A percentile compares a stretch with the other conserved stretches of the same genome.
phyloP scores from a whole-genome alignment of 2,797 vertebrate species.

The Cynodonichthys magdalenae region DNA sequence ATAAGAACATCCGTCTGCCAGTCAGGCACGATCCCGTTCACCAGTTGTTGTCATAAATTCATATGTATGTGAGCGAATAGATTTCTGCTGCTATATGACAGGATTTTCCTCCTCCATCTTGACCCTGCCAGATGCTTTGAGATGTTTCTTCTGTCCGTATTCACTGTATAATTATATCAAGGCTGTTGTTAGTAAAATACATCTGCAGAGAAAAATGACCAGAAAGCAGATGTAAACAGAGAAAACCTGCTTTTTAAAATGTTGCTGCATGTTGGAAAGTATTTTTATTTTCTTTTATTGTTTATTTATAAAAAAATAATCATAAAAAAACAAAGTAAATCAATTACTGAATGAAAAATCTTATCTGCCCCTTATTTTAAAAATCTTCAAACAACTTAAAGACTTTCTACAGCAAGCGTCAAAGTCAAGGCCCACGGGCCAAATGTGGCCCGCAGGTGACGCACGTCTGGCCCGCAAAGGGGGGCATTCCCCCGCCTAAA shows the following conservation, averaged over 20 bases:
- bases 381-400: no score
- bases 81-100: slow-evolving; percentile 67
- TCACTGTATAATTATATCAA: slow-evolving; percentile 59
- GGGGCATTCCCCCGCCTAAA: no score
- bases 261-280: no score
- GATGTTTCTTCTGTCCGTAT: slow-evolving; percentile 63
- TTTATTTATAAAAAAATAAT: no score
- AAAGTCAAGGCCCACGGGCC: no score
- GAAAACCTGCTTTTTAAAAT: not conserved
- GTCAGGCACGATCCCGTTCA: slow-evolving; percentile 70
- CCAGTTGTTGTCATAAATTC: slow-evolving; percentile 75
- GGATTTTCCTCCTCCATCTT: slow-evolving; percentile 61
- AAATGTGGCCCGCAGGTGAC: no score
- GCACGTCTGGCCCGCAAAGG: no score
- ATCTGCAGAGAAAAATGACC: slow-evolving; percentile 51
- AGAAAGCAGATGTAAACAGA: slow-evolving; percentile 28
- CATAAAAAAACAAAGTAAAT: no score
- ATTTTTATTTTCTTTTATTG: no score
- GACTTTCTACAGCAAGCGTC: no score
- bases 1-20: slow-evolving; percentile 70
- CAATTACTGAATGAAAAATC: no score
- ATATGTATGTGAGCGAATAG: slow-evolving; percentile 69
- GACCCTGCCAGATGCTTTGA: slow-evolving; percentile 73
- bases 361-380: no score
- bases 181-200: slow-evolving; percentile 44